Conservation (phyloP, 2,888 invertebrate species). For the Lasioglossum villosulum region DNA sequence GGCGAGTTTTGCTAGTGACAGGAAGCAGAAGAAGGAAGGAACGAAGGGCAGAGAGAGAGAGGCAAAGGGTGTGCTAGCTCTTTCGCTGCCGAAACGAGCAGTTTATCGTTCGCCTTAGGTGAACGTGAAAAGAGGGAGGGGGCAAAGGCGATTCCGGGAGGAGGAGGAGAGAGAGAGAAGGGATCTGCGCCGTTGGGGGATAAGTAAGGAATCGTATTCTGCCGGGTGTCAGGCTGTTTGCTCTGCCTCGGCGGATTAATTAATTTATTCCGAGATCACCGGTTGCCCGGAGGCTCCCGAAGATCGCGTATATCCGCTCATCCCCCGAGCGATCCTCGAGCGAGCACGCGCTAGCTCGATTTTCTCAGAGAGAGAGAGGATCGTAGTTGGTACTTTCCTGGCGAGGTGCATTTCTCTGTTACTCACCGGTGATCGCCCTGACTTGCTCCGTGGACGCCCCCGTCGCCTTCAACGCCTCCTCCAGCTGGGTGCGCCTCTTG, state of each 20-base stretch:
- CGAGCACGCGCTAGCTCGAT: constrained; percentile 34
- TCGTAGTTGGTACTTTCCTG: neutral
- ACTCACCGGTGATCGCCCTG: constrained; percentile 91
- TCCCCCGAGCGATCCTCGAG: constrained; percentile 21
- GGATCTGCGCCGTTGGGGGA: constrained; percentile 70
- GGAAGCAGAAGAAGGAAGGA: constrained; percentile 65
- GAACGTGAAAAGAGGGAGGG: constrained; percentile 14
- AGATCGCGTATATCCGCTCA: constrained; percentile 18
- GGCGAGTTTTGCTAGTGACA: constrained; percentile 85
- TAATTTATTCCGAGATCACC: constrained; percentile 82
- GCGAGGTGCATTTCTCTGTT: neutral
- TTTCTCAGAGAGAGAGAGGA: neutral
- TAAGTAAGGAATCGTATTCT: constrained; percentile 83
- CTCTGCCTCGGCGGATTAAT: constrained; percentile 81
- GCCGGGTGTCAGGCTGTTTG: constrained; percentile 82
- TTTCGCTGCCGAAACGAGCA: constrained; percentile 53
- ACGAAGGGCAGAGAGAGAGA: neutral
- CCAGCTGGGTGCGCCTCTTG: constrained; percentile 92
- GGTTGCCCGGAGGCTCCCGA: constrained; percentile 62
- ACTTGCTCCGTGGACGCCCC: constrained; percentile 91
- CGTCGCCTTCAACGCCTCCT: constrained; percentile 92
- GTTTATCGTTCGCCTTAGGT: constrained; percentile 37
- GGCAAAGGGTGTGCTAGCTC: constrained; percentile 57
- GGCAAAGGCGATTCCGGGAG: neutral
- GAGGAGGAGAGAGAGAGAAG: neutral